Evolutionary conservation across 2,888 invertebrate genomes (phyloP), one percentile per base, ranked within the genome.

Genomic region (Heliconius erato): DNA sequence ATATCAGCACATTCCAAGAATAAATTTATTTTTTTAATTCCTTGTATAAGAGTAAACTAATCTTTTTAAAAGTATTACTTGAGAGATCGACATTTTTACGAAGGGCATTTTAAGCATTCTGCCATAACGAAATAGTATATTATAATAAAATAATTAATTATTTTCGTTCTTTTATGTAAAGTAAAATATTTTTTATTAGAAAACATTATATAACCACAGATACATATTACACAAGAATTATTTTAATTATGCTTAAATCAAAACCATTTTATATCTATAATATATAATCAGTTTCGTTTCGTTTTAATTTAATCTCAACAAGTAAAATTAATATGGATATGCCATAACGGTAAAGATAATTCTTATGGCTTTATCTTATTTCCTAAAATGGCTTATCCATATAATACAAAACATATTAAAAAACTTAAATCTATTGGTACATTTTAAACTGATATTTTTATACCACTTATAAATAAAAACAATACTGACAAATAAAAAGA

Each of bases 71-170:
- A 80, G 69, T 63, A 82, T 80, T 78, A 74, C 77, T 82, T 81
- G 89, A 90, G 93, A 93, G 92, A 93, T 92, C 93, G 92, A 87
- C 87, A 85, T 82, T 67, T 63, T 19, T 54, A 83, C 74, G 16
- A 81, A 85, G 79, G 85, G 76, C 74, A 80, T 85, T 83, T 88
- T 86, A 88, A 87, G 88, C 86, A 59, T 54, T 67, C 1, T 40
- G 49, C 35, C 68, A 59, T 68, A 68, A 68, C 74, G 54, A 65
- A 65, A 9, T 26, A 23, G 11, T 16, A 54, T n/a, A n/a, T n/a
- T n/a, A n/a, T 6, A 59, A n/a, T 59, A 74, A 54, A 74, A 35
- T 35, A 69, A 40, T 23, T 11, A 40, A 69, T 40, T 12, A 32
- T 32, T 69, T 40, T n/a, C n/a, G n/a, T 23, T n/a, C n/a, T 40